A percentile compares a stretch with the other conserved stretches of the same genome.
Evolutionary conservation across 2,888 invertebrate species (phyloP).

Genomic region (Acleris laterana): DNA sequence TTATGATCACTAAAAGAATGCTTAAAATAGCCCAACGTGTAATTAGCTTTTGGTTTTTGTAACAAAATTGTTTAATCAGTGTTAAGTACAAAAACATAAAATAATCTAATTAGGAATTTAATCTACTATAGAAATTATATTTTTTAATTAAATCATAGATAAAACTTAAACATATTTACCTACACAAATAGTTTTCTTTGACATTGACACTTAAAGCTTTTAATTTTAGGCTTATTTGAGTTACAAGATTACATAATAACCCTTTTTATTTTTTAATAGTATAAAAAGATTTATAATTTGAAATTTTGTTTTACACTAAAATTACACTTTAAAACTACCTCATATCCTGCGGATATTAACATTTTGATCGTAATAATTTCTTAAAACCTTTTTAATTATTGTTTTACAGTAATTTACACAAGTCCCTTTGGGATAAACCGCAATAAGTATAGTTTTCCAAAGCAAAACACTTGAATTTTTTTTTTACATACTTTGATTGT

Average conservation of each 20-base stretch:
- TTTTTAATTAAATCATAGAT: conserved; percentile 33
- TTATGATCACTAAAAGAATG: too few species aligned
- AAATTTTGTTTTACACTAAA: conserved; percentile 1
- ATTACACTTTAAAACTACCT: conserved; percentile 18
- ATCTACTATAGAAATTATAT: neutral
- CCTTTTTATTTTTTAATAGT: conserved; percentile 29
- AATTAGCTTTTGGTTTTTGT: too few species aligned
- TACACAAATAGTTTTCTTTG: conserved; percentile 62
- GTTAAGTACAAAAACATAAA: too few species aligned
- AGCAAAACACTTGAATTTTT: too few species aligned
- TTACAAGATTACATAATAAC: conserved; percentile 24
- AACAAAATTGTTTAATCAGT: too few species aligned
- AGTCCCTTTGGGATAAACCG: too few species aligned
- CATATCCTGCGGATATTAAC: conserved; percentile 12
- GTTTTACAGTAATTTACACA: too few species aligned
- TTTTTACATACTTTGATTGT: too few species aligned
- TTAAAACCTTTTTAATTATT: neutral
- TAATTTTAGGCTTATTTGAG: conserved; percentile 62
- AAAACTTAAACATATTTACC: conserved; percentile 39
- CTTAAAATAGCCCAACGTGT: too few species aligned
- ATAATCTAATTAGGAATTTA: neutral
- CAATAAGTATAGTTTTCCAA: too few species aligned
- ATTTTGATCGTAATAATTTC: neutral
- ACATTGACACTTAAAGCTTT: conserved; percentile 78
- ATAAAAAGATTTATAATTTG: conserved; percentile 22